A percentile compares a stretch with the other conserved stretches of the same genome.
phyloP scores from a whole-genome alignment of 30 jellyfish, hydroid and myxozoan species.

The Cassiopea xamachana region DNA sequence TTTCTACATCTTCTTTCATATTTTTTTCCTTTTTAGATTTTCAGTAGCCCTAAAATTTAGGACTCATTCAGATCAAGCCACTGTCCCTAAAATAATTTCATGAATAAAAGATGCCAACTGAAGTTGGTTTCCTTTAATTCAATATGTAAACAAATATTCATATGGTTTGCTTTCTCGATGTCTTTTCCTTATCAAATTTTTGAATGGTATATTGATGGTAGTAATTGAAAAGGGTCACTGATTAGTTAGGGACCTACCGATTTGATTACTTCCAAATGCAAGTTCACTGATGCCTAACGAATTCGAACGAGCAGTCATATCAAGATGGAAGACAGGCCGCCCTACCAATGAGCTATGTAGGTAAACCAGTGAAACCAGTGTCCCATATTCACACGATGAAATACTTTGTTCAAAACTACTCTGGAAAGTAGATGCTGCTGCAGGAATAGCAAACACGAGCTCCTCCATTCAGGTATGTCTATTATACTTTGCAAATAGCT shows the following conservation, averaged over 20 bases:
- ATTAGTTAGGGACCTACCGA: neutral
- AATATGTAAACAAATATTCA: neutral
- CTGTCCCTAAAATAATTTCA: too few relatives aligned
- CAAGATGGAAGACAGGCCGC: conserved; percentile 2
- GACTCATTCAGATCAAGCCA: too few relatives aligned
- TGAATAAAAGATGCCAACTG: too few relatives aligned
- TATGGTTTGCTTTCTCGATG: neutral
- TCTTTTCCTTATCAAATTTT: neutral
- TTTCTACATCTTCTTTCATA: too few relatives aligned
- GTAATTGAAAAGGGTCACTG: conserved; percentile 2
- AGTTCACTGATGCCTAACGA: conserved; percentile 30
- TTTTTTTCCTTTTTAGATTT: too few relatives aligned
- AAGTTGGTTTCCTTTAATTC: neutral
- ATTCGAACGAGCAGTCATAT: neutral
- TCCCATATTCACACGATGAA: neutral
- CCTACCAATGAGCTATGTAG: conserved; percentile 12
- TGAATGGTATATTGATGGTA: neutral
- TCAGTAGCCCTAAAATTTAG: too few relatives aligned
- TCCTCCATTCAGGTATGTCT: neutral
- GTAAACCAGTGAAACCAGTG: neutral
- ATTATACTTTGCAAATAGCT: neutral
- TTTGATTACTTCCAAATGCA: neutral
- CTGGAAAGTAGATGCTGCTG: neutral
- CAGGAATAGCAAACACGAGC: neutral
- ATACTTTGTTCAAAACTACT: neutral